Percentiles rank a stretch among this genome's conserved stretches.
These are phyloP conservation scores for Python bivittatus DNA, from an alignment of 2,113 vertebrate genomes.

Conservation along the genomic window DNA sequence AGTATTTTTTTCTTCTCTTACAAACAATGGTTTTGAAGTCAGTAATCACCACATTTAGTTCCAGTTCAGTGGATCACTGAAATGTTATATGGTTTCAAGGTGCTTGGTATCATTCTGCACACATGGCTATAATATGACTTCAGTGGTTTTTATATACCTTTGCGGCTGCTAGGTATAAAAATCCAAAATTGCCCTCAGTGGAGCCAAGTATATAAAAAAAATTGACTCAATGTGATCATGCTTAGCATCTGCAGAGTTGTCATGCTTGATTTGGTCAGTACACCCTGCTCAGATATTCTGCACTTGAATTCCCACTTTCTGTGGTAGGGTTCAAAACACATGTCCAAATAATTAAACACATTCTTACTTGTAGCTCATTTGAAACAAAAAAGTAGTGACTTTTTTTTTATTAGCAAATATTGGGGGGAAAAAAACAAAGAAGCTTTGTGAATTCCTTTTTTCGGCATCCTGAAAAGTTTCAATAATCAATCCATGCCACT, in stretches of 20 bases:
- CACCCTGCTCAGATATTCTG: background rate
- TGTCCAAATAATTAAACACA: background rate
- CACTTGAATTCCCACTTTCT: background rate
- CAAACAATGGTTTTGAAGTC: background rate
- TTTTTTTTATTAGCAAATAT: background rate
- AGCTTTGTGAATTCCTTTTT: background rate
- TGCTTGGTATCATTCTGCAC: constrained; percentile 9
- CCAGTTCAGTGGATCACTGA: background rate
- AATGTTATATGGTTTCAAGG: background rate
- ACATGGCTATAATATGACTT: background rate
- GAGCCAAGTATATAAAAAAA: constrained; percentile 6
- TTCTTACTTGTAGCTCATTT: background rate
- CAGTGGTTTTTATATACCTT: background rate
- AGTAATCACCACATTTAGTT: background rate
- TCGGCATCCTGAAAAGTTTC: background rate
- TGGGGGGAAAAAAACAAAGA: background rate
- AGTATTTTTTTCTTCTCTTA: background rate
- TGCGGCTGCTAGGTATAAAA: background rate
- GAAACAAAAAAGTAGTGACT: background rate
- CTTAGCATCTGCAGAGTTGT: background rate
- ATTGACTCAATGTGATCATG: constrained; percentile 7
- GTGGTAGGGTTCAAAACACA: background rate
- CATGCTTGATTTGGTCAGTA: background rate
- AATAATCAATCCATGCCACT: background rate
- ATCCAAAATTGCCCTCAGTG: constrained; percentile 12